These are phyloP conservation scores for Linyphia triangularis DNA, from an alignment of 2,888 invertebrate genomes.

Conservation along the genomic window DNA sequence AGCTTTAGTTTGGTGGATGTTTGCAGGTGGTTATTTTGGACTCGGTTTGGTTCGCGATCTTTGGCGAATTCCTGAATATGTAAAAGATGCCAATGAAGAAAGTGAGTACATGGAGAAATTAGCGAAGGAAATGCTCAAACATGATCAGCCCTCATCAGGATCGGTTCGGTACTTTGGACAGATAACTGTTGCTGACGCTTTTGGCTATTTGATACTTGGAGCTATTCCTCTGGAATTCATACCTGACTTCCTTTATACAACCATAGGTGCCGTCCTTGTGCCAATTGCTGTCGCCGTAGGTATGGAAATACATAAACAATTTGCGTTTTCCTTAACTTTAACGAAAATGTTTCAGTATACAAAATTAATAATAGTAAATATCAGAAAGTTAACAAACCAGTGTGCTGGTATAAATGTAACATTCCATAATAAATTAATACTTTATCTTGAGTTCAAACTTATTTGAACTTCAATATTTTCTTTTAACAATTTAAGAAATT, in stretches of 20 bases:
- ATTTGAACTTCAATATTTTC: no score
- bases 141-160: slow-evolving; percentile 82
- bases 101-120: slow-evolving; percentile 81
- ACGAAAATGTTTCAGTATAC: no score
- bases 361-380: no score
- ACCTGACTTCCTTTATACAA: slow-evolving; percentile 86
- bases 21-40: slow-evolving; percentile 90
- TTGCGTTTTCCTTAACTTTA: no score
- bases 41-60: slow-evolving; percentile 93
- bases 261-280: slow-evolving; percentile 85
- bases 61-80: slow-evolving; percentile 90
- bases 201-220: slow-evolving; percentile 87
- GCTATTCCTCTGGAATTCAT: slow-evolving; percentile 89
- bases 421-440: no score
- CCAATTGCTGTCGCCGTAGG: slow-evolving; percentile 88
- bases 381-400: no score
- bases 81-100: slow-evolving; percentile 84
- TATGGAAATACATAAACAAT: no score
- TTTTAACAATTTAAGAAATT: no score
- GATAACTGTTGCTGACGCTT: slow-evolving; percentile 88
- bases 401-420: no score
- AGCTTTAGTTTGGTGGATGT: slow-evolving; percentile 93
- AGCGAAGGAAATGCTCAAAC: slow-evolving; percentile 83
- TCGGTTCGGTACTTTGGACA: slow-evolving; percentile 82
- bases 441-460: no score